A percentile compares a stretch with the other conserved stretches of the same genome.
Evolutionary conservation across 1,140 invertebrate species (phyloP).

Genomic region (Camponotus vicinus): DNA sequence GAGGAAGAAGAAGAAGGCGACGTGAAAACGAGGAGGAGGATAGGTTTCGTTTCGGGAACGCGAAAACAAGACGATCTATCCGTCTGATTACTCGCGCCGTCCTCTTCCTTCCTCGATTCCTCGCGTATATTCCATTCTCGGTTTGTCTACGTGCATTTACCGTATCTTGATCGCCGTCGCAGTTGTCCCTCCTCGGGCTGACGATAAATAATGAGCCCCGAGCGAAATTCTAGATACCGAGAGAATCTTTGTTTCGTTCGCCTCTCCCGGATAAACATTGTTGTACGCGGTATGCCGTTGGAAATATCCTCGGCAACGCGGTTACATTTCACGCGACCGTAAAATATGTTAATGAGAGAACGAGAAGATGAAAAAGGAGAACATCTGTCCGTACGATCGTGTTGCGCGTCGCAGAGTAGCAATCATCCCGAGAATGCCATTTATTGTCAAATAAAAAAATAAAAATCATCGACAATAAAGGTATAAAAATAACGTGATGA

Average conservation of each 20-base stretch:
- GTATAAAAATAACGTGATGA: slow-evolving; percentile 32
- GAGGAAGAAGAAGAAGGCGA: slow-evolving; percentile 45
- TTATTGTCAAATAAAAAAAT: slow-evolving; percentile 44
- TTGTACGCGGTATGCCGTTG: neutral
- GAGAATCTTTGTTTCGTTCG: slow-evolving; percentile 40
- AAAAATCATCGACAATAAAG: slow-evolving; percentile 37
- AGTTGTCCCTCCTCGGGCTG: slow-evolving; percentile 20
- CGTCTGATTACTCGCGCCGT: slow-evolving; percentile 68
- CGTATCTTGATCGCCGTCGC: slow-evolving; percentile 44
- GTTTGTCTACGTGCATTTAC: slow-evolving; percentile 53
- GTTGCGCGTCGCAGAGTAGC: neutral
- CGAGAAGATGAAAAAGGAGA: neutral
- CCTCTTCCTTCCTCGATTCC: slow-evolving; percentile 19
- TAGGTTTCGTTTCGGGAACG: slow-evolving; percentile 52
- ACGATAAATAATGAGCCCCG: slow-evolving; percentile 34
- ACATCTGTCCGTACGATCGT: neutral
- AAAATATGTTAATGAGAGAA: slow-evolving; percentile 17
- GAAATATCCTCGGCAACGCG: slow-evolving; percentile 9
- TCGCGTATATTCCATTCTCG: slow-evolving; percentile 50
- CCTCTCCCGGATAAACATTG: neutral
- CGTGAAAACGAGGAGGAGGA: neutral
- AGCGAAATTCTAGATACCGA: slow-evolving; percentile 20
- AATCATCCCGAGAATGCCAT: neutral
- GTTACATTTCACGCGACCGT: neutral
- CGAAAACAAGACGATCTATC: slow-evolving; percentile 72